Conservation (phyloP, 2,113 vertebrate species). For the Phalacrocorax brasilianus region DNA sequence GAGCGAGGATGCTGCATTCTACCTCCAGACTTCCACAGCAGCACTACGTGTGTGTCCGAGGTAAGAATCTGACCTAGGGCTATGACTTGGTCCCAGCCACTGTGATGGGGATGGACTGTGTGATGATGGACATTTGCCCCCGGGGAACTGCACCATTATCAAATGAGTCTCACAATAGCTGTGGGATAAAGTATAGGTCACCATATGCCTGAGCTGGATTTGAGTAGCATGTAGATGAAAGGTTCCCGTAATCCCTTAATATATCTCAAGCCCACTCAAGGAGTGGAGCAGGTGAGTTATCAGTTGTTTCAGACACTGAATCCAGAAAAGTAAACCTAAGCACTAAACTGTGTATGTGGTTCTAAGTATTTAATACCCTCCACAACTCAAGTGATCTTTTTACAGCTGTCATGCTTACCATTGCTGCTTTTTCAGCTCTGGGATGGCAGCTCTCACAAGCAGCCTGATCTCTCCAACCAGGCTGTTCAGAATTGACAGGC, state of each 20-base stretch:
- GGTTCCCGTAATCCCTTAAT: conserved; percentile 19
- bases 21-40: not conserved
- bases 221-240: conserved; percentile 1
- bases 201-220: not conserved
- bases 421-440: not conserved
- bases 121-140: not conserved
- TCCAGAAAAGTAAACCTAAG: not conserved
- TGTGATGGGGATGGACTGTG: not conserved
- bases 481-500: not conserved
- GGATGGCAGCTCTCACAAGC: not conserved
- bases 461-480: not conserved
- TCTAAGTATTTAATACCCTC: conserved; percentile 7
- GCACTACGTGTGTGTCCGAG: not conserved
- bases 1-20: not conserved
- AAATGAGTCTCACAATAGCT: not conserved
- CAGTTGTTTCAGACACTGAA: not conserved
- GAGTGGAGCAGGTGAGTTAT: not conserved
- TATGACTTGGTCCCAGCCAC: not conserved
- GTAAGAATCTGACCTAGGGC: not conserved
- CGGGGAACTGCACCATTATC: not conserved
- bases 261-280: not conserved
- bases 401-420: not conserved
- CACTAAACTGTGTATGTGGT: not conserved
- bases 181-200: not conserved
- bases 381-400: not conserved